Conservation (phyloP, 1,140 invertebrate species). For the Drosophila bipectinata region DNA sequence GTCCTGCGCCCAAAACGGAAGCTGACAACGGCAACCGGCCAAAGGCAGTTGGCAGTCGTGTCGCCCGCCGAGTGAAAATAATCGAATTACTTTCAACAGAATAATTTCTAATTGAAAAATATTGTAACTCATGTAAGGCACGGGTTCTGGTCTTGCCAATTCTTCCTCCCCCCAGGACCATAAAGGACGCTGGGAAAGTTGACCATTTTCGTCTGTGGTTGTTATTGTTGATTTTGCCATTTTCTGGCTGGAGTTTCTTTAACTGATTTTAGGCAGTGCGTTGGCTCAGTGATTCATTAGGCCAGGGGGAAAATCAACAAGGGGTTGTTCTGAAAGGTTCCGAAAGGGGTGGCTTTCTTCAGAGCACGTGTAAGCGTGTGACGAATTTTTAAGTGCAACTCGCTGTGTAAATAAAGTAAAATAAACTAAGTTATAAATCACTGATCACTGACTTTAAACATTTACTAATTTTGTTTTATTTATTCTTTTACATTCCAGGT, state of each 20-base stretch:
- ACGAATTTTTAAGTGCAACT: conserved; percentile 73
- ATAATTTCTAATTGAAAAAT: conserved; percentile 84
- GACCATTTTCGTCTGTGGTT: conserved; percentile 26
- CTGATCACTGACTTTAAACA: neutral
- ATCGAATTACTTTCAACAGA: conserved; percentile 84
- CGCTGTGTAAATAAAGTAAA: neutral
- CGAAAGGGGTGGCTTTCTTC: conserved; percentile 22
- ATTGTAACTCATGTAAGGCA: conserved; percentile 76
- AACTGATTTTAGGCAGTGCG: conserved; percentile 38
- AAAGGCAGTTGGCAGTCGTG: conserved; percentile 45
- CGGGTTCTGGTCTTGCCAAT: conserved; percentile 24
- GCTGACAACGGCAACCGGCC: conserved; percentile 51
- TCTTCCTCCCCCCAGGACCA: conserved; percentile 18
- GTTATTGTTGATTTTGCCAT: conserved; percentile 23
- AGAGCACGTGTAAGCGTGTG: conserved; percentile 60
- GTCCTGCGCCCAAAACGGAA: conserved; percentile 40
- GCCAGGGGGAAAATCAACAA: conserved; percentile 13
- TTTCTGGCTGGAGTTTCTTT: conserved; percentile 21
- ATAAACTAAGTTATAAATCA: neutral
- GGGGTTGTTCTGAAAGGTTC: conserved; percentile 34
- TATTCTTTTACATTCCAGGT: neutral
- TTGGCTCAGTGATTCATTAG: conserved; percentile 27
- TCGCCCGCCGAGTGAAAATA: conserved; percentile 81
- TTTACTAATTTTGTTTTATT: neutral
- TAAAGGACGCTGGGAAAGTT: conserved; percentile 20